Conservation (phyloP, 2,797 vertebrate species). For the Gephyroberyx darwinii region DNA sequence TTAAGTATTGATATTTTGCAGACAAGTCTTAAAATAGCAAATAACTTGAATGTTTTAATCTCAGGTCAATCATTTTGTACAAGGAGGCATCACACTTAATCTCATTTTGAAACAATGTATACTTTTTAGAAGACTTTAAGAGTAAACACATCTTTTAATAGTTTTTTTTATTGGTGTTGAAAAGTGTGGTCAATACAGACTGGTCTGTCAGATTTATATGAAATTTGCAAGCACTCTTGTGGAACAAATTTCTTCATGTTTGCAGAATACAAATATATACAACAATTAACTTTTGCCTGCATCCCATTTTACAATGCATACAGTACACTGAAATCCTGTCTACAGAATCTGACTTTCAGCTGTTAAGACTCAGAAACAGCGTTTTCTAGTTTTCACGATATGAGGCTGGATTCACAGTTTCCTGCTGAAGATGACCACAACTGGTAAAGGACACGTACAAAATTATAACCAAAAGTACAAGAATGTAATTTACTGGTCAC, state of each 20-base stretch:
- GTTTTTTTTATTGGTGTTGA: slow-evolving; percentile 61
- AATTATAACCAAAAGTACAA: slow-evolving; percentile 50
- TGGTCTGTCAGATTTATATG: slow-evolving; percentile 36
- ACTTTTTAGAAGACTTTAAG: slow-evolving; percentile 3
- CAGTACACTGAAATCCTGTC: not conserved
- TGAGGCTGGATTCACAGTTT: slow-evolving; percentile 16
- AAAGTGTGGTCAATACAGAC: slow-evolving; percentile 39
- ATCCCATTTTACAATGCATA: slow-evolving; percentile 22
- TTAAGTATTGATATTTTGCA: slow-evolving; percentile 4
- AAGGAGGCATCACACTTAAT: not conserved
- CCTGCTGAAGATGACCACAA: slow-evolving; percentile 15
- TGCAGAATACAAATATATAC: slow-evolving; percentile 72
- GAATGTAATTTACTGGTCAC: slow-evolving; percentile 27
- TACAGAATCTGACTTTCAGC: not conserved
- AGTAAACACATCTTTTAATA: not conserved
- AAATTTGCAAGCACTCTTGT: slow-evolving; percentile 35
- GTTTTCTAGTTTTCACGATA: slow-evolving; percentile 1
- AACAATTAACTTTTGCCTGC: slow-evolving; percentile 46
- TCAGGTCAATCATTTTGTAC: slow-evolving; percentile 1
- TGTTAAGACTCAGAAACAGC: slow-evolving; percentile 3
- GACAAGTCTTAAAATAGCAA: not conserved
- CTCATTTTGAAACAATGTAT: slow-evolving; percentile 1
- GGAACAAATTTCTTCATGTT: slow-evolving; percentile 43
- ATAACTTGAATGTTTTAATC: no score
- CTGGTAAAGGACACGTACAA: slow-evolving; percentile 25